phyloP scores from a whole-genome alignment of 2,888 invertebrate genomes.

The Drosophila parthenogenetica region DNA sequence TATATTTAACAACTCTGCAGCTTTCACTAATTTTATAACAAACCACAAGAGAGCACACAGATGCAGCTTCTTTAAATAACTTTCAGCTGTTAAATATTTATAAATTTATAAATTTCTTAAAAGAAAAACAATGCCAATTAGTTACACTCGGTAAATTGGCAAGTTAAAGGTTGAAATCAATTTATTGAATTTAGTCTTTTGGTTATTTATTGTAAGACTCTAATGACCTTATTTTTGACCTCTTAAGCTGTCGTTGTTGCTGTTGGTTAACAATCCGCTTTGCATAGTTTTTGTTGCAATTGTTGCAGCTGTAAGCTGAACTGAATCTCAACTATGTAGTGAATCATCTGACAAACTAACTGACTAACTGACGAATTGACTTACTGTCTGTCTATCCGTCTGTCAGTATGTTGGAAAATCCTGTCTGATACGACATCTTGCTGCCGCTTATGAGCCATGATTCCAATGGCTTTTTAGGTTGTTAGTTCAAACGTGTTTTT shows the following conservation, averaged over 20 bases:
- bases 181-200: background rate
- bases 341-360: constrained; percentile 29
- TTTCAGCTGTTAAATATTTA: background rate
- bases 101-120: background rate
- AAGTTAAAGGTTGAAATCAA: background rate
- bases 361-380: constrained; percentile 34
- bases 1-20: no score
- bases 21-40: no score
- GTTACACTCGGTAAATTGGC: no score
- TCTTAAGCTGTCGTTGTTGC: background rate
- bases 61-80: no score
- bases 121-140: no score
- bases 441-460: constrained; percentile 35
- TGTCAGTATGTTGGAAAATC: constrained; percentile 19
- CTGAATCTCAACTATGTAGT: constrained; percentile 29
- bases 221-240: background rate
- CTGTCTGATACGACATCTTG: constrained; percentile 47
- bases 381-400: constrained; percentile 15
- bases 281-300: constrained; percentile 39
- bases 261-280: constrained; percentile 69
- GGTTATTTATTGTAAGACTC: background rate
- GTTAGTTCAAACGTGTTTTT: constrained; percentile 65
- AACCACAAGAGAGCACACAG: no score
- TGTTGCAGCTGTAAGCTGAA: constrained; percentile 28
- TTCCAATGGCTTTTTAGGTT: constrained; percentile 61